Percentiles rank a stretch among this genome's conserved stretches.
These are phyloP conservation scores for Synanthedon vespiformis DNA, from an alignment of 2,888 invertebrate species.

Conservation along the genomic window DNA sequence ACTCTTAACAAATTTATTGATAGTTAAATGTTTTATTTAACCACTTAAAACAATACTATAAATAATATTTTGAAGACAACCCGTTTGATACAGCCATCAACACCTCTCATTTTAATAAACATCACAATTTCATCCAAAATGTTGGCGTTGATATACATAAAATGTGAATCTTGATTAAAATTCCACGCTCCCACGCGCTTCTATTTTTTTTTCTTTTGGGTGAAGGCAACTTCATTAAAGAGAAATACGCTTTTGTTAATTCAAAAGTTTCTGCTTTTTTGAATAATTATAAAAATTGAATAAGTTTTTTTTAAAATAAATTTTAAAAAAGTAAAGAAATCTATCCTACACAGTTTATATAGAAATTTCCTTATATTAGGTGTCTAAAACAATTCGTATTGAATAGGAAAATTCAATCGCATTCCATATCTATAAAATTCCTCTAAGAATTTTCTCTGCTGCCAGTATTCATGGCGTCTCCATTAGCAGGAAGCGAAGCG, in stretches of 20 bases:
- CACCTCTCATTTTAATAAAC: conserved; percentile 9
- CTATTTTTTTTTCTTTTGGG: conserved; percentile 1
- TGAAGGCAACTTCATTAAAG: conserved; percentile 2
- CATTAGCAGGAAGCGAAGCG: conserved; percentile 28
- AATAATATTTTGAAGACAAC: conserved; percentile 22
- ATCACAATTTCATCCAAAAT: not conserved
- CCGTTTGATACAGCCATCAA: conserved; percentile 14
- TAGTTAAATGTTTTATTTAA: not conserved
- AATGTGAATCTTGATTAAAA: conserved; percentile 3
- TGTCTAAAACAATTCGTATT: too few relatives aligned
- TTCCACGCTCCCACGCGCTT: conserved; percentile 5
- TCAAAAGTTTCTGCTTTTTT: conserved; percentile 7
- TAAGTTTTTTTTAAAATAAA: too few relatives aligned
- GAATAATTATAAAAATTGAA: not conserved
- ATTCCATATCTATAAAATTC: not conserved
- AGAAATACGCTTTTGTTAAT: conserved; percentile 3
- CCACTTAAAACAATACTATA: conserved; percentile 16
- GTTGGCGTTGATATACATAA: not conserved
- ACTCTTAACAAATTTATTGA: not conserved
- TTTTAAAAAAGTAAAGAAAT: not conserved
- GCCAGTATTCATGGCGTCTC: conserved; percentile 9
- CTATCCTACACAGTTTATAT: not conserved
- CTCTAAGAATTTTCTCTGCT: not conserved
- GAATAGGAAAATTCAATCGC: not conserved
- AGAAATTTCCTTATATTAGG: too few relatives aligned